These are phyloP conservation scores for Hybos culiciformis DNA, from an alignment of 2,888 invertebrate genomes.

Conservation along the genomic window DNA sequence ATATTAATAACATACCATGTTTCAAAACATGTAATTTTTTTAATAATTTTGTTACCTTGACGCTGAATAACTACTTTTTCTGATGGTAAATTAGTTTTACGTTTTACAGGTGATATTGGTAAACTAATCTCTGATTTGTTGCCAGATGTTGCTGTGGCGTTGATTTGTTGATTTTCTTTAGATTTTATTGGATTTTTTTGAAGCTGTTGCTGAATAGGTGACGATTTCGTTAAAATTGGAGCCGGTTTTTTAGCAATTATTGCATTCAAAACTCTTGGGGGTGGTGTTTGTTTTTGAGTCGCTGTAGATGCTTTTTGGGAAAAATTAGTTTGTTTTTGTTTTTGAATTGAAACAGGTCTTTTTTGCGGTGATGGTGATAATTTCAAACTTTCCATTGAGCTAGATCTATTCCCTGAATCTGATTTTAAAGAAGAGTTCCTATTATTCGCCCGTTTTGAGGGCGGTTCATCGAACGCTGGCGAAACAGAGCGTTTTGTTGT, in stretches of 20 bases:
- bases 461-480: conserved; percentile 9
- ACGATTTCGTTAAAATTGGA: neutral
- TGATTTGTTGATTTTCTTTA: conserved; percentile 3
- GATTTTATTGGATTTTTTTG: too few species aligned
- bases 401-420: neutral
- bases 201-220: too few species aligned
- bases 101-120: conserved; percentile 3
- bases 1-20: conserved; percentile 35
- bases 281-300: conserved; percentile 1
- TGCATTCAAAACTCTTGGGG: neutral
- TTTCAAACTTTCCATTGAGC: neutral
- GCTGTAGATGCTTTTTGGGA: conserved; percentile 21
- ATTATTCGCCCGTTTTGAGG: conserved; percentile 12
- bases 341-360: too few species aligned
- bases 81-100: conserved; percentile 22
- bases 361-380: too few species aligned
- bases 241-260: neutral
- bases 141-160: conserved; percentile 9
- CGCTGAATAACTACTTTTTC: conserved; percentile 29
- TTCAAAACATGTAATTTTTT: conserved; percentile 36
- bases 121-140: neutral
- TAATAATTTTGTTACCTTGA: conserved; percentile 31
- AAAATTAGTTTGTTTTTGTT: too few species aligned
- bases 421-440: conserved; percentile 4
- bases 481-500: conserved; percentile 5